phyloP scores from a whole-genome alignment of 2,888 invertebrate species.

The Elysia crispata region DNA sequence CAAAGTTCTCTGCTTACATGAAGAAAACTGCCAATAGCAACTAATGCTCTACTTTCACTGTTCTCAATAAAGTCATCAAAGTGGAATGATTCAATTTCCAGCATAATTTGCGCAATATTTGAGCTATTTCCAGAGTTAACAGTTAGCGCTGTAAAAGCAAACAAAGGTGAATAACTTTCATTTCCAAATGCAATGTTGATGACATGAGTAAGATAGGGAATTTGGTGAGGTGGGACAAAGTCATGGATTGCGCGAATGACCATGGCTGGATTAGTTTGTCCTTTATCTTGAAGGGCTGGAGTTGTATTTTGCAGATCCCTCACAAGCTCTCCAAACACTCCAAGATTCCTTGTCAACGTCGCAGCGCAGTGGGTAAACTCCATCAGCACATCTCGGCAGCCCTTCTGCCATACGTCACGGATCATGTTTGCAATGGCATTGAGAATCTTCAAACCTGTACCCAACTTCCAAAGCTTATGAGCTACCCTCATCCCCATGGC shows the following conservation, averaged over 20 bases:
- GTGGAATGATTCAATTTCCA: conserved; percentile 36
- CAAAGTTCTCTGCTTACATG: conserved; percentile 42
- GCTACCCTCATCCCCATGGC: conserved; percentile 27
- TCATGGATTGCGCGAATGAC: conserved; percentile 9
- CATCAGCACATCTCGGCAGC: conserved; percentile 34
- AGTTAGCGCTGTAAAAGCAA: conserved; percentile 31
- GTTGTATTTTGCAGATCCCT: conserved; percentile 36
- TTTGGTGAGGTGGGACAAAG: conserved; percentile 25
- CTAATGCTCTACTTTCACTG: conserved; percentile 4
- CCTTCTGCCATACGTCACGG: conserved; percentile 42
- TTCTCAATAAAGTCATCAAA: conserved; percentile 34
- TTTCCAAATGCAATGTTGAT: conserved; percentile 30
- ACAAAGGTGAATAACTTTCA: conserved; percentile 39
- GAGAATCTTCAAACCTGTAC: conserved; percentile 40
- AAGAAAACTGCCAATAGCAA: conserved; percentile 39
- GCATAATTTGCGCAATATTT: conserved; percentile 26
- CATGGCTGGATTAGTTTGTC: neutral
- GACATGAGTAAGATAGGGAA: conserved; percentile 31
- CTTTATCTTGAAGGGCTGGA: conserved; percentile 5
- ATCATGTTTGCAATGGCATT: conserved; percentile 29
- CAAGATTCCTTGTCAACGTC: conserved; percentile 19
- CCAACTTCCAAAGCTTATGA: conserved; percentile 43
- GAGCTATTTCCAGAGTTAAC: conserved; percentile 24
- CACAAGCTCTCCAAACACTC: conserved; percentile 40
- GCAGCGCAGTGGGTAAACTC: conserved; percentile 37